Base-by-base conservation (phyloP, 2,888 invertebrate genomes). In the Thumatha senex region DNA sequence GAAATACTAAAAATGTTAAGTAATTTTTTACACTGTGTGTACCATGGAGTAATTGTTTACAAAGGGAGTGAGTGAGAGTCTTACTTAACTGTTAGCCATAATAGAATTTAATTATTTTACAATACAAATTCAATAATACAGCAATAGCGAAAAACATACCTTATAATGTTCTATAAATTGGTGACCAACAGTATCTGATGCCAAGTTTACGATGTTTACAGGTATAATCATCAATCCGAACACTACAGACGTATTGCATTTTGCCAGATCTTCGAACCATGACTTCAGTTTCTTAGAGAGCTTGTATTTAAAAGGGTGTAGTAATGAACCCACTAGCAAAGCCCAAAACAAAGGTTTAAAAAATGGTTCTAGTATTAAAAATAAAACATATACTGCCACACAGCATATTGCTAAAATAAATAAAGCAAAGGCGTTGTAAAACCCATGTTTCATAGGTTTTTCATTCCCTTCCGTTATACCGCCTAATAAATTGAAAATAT, bases 341-440 rank as follows among this genome's bases (percentile, higher is more conserved):
- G 99, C 98, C 99, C 99, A 99, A 66, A 99, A 93, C 47, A 99
- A 85, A 0, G 99, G 98, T 65, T 97, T 96, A 33, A 99, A 94
- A 84, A 98, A 99, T 0, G 98, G 98, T 70, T 97, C 96, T 30
- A 98, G 89, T 63, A 97, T 96, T 58, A 96, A 93, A 82, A 96
- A 98, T 7, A 98, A 92, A 1, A 96, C 96, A 78, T 95, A 95
- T 38, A 95, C 92, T 12, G 95, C 96, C 34, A 93, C 93, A 75
- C 94, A 93, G 64, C 94, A 93, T 44, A 96, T 80, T 39, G 93
- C 89, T 56, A 97, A 88, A 61, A 97, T 92, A 67, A 96, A 93
- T 48, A 96, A 86, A n/a, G 97, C 97, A 54, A 96, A 93, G 5
- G 96, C 96, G 87, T 97, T 97, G 83, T 97, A 97, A 70, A 97